phyloP scores from a whole-genome alignment of 2,113 vertebrate species.

The Clarias macrocephalus region DNA sequence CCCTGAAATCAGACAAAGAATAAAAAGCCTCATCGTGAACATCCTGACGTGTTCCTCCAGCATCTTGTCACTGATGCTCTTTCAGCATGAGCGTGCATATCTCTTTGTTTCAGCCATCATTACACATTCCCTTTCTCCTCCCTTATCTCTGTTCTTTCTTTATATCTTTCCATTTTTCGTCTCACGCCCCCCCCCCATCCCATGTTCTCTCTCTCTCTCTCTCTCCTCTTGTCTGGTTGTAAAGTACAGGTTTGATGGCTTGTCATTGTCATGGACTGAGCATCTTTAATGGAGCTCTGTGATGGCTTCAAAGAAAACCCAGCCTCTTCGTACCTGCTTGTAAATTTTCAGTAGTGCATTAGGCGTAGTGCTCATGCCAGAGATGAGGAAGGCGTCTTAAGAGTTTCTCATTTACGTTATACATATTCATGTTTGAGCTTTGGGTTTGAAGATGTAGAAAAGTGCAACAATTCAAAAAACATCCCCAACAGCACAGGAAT shows the following conservation, averaged over 20 bases:
- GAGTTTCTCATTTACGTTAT: not conserved
- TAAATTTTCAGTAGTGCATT: not conserved
- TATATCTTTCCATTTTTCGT: conserved; percentile 6
- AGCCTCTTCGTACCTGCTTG: not conserved
- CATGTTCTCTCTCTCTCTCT: not conserved
- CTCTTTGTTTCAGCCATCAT: conserved; percentile 42
- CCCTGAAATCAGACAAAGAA: not conserved
- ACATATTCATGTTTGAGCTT: not conserved
- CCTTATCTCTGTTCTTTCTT: conserved; percentile 22
- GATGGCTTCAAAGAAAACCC: conserved; percentile 42
- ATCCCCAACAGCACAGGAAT: not conserved
- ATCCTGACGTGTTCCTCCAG: not conserved
- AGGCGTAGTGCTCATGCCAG: not conserved
- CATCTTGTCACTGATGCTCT: conserved; percentile 16
- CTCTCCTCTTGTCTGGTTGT: conserved; percentile 20
- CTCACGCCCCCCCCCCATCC: not conserved
- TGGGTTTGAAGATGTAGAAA: not conserved
- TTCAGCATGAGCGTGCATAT: conserved; percentile 18
- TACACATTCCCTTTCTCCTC: conserved; percentile 46
- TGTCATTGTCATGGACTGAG: conserved; percentile 41
- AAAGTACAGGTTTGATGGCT: conserved; percentile 37
- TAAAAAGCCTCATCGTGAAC: not conserved
- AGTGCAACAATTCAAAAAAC: not conserved
- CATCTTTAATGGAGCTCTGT: conserved; percentile 52
- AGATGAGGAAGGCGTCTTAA: not conserved